These are phyloP conservation scores for Dreissena rostriformis DNA, from an alignment of 1,140 invertebrate species.

Conservation along the genomic window DNA sequence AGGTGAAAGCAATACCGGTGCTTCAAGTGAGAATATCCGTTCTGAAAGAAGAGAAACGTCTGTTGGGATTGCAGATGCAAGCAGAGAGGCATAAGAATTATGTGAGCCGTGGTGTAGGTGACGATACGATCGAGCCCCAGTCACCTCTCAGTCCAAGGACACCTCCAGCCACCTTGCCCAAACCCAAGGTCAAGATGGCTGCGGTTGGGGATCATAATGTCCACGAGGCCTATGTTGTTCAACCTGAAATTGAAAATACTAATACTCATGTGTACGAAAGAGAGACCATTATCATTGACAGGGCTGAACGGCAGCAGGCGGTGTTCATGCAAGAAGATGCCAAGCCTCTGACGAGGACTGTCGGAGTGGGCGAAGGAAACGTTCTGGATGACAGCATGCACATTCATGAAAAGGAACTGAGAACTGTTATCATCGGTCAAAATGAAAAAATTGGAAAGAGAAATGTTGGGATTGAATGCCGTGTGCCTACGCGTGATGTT, in stretches of 20 bases:
- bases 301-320: conserved; percentile 54
- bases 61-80: conserved; percentile 84
- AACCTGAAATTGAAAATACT: conserved; percentile 68
- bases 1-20: conserved; percentile 91
- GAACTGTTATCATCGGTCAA: conserved; percentile 78
- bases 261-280: conserved; percentile 64
- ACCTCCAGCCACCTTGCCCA: conserved; percentile 69
- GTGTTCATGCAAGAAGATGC: conserved; percentile 55
- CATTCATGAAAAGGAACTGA: conserved; percentile 80
- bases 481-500: conserved; percentile 84
- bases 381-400: conserved; percentile 76
- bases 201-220: conserved; percentile 78
- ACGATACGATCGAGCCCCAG: conserved; percentile 62
- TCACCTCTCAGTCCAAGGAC: conserved; percentile 56
- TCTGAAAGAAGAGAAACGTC: conserved; percentile 89
- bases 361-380: conserved; percentile 79
- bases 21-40: conserved; percentile 88
- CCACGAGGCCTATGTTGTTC: conserved; percentile 71
- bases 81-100: conserved; percentile 70
- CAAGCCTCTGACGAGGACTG: conserved; percentile 74
- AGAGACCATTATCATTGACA: conserved; percentile 65
- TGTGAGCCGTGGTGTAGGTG: conserved; percentile 78
- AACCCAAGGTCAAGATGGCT: conserved; percentile 63
- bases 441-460: conserved; percentile 68
- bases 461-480: conserved; percentile 87